A percentile compares a stretch with the other conserved stretches of the same genome.
phyloP scores from a whole-genome alignment of 2,113 vertebrate genomes.

The Pelodiscus sinensis region DNA sequence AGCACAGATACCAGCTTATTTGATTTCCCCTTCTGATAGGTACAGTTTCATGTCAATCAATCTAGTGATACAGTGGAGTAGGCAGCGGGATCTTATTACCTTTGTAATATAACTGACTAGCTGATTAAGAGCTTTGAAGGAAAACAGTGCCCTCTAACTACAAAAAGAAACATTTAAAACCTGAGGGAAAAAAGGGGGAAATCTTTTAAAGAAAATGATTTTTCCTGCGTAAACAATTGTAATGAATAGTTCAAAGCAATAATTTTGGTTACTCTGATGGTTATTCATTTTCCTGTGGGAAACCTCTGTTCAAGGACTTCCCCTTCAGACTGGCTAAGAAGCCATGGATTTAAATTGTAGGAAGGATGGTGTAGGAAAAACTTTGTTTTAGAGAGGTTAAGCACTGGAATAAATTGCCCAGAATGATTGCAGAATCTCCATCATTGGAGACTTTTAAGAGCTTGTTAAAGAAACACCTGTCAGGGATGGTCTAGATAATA shows the following conservation, averaged over 20 bases:
- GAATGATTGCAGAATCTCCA: no score
- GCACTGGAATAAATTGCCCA: no score
- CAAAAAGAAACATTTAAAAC: background rate
- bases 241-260: constrained; percentile 5
- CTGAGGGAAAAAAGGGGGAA: background rate
- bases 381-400: no score
- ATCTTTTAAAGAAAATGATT: background rate
- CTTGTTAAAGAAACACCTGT: no score
- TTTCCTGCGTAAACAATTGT: background rate
- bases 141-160: constrained; percentile 54
- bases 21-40: constrained; percentile 61
- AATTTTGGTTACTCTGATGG: constrained; percentile 4
- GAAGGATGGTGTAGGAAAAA: no score
- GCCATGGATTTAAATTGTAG: no score
- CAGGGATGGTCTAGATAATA: no score
- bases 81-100: background rate
- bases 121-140: constrained; percentile 26
- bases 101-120: background rate
- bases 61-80: background rate
- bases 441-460: no score
- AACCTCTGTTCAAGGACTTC: constrained; percentile 23
- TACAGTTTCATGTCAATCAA: constrained; percentile 56
- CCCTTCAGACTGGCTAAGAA: constrained; percentile 7
- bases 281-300: background rate
- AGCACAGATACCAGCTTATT: constrained; percentile 44